Evolutionary conservation across 37 sponge, comb jelly and placozoan species (phyloP), one percentile per base, ranked within the genome.

Genomic region (Oopsacas minuta): DNA sequence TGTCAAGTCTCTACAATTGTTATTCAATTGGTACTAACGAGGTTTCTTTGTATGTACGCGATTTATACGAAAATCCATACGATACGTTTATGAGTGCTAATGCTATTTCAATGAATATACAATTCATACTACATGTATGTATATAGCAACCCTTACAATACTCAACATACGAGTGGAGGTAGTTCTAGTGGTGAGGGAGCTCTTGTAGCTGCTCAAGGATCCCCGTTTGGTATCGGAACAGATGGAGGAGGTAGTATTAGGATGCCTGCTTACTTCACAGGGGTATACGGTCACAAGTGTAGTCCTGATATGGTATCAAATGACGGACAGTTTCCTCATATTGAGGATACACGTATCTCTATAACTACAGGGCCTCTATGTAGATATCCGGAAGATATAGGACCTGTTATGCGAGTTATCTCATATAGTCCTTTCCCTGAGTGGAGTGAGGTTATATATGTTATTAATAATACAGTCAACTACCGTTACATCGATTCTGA

Each of bases 231-330:
- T 22, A 87, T 91, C 81, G 92, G 89, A 3, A 75, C 87, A 35
- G 92, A 91, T 52, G 82, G 83, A 23, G 92, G 92, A n/a, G 92
- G 92, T 12, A 91, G 92, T 82, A 86, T 91, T 35, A 83, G 92
- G 30, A 89, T 89, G 88, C 92, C 92, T 0, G 89, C 90, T 0
- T 89, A 85, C 86, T 89, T 87, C 83, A 82, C 83, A 36, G 92
- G 92, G 0, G 84, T 89, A 0, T 89, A 87, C 52, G 89, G 89
- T 23, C 92, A 89, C 86, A 91, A 91, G 52, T 84, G 89, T 0
- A 84, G 75, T 30, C 87, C 91, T 7, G 85, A 83, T 3, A 30
- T 86, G 10, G 89, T 87, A 0, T 38, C 86, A 0, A 86, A 83
- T 22, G 46, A 83, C 37, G 89, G 89, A 35, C 52, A 51, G 83